These are phyloP conservation scores for Ammospiza caudacuta DNA, from an alignment of 2,113 vertebrate species.

Conservation along the genomic window DNA sequence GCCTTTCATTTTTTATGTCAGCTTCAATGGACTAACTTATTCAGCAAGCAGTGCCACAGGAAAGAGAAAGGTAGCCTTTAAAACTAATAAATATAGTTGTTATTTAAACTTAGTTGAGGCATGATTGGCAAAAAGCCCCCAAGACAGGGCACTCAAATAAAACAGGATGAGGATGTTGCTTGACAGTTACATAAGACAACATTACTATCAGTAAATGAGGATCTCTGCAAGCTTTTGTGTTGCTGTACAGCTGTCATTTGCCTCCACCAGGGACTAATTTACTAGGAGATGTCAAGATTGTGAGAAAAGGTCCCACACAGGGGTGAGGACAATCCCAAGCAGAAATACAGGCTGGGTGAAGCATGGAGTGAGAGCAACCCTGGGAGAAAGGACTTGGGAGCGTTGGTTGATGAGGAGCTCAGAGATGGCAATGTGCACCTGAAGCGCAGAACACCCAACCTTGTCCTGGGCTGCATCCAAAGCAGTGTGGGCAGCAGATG, in stretches of 20 bases:
- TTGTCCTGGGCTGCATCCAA: neutral
- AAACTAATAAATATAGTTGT: neutral
- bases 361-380: neutral
- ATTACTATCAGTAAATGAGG: constrained; percentile 18
- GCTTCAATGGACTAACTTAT: neutral
- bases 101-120: constrained; percentile 10
- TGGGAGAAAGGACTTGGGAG: neutral
- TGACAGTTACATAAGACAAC: constrained; percentile 6
- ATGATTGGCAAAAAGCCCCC: neutral
- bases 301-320: neutral
- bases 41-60: neutral
- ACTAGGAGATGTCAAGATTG: constrained; percentile 21
- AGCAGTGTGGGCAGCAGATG: neutral
- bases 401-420: neutral
- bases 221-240: neutral
- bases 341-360: neutral
- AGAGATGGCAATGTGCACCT: neutral
- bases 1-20: neutral
- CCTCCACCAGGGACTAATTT: constrained; percentile 37
- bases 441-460: neutral
- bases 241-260: constrained; percentile 34
- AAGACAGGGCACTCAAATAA: neutral
- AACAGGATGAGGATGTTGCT: neutral
- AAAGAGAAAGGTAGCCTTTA: neutral
- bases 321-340: neutral